Conservation (phyloP, 92 coral and sea anemone species). For the Heteractis magnifica region DNA sequence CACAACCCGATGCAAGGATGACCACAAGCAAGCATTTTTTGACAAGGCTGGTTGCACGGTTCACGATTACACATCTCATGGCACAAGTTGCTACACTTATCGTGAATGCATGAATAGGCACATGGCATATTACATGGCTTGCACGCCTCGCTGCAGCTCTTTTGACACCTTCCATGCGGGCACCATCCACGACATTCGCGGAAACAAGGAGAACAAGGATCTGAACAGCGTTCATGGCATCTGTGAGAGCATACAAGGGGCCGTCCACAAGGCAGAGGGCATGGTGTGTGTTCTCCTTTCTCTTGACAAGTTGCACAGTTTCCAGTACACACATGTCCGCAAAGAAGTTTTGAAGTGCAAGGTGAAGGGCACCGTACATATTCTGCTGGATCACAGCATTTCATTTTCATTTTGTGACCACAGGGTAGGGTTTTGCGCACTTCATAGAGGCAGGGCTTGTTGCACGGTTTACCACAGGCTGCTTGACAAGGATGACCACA, state of each 20-base stretch:
- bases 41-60: conserved; percentile 33
- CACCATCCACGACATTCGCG: conserved; percentile 59
- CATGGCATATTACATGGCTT: conserved; percentile 57
- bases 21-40: not conserved
- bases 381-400: conserved; percentile 31
- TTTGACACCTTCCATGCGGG: conserved; percentile 44
- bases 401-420: conserved; percentile 48
- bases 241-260: conserved; percentile 66
- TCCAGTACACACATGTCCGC: conserved; percentile 69
- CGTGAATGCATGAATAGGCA: conserved; percentile 47
- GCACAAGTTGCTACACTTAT: conserved; percentile 59
- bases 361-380: conserved; percentile 40
- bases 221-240: conserved; percentile 54
- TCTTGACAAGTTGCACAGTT: conserved; percentile 45
- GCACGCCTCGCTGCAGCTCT: conserved; percentile 52
- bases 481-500: conserved; percentile 62
- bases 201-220: conserved; percentile 74
- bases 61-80: conserved; percentile 30
- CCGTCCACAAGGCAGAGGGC: conserved; percentile 58
- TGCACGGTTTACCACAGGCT: conserved; percentile 55
- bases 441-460: conserved; percentile 34
- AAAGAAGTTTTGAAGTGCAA: conserved; percentile 48
- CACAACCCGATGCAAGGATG: conserved; percentile 80
- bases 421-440: conserved; percentile 53
- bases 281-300: conserved; percentile 48